Conservation (phyloP, 2,888 invertebrate species). For the Nasonia oneida region DNA sequence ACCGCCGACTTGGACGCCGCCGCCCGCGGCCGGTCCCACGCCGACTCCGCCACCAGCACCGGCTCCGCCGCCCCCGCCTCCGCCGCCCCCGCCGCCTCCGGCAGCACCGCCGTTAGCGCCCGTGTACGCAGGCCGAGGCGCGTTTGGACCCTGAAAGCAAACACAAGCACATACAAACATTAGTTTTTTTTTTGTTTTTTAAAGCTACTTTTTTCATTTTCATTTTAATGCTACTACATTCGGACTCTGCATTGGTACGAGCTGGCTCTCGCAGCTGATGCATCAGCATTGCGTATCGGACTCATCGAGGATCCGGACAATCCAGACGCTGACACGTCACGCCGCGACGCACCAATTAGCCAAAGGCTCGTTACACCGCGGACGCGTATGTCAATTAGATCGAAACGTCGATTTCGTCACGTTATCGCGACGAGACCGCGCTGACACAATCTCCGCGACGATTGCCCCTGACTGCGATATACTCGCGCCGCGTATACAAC, state of each 20-base stretch:
- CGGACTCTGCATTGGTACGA: background rate
- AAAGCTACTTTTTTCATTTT: background rate
- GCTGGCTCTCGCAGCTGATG: background rate
- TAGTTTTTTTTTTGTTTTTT: background rate
- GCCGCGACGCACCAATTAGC: too few relatives aligned
- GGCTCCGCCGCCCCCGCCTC: constrained; percentile 74
- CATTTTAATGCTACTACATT: background rate
- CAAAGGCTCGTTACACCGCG: background rate
- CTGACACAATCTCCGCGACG: background rate
- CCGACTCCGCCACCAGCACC: constrained; percentile 80
- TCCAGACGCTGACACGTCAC: too few relatives aligned
- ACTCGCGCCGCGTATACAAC: background rate
- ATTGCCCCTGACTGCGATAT: background rate
- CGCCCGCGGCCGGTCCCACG: constrained; percentile 78
- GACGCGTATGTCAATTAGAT: background rate
- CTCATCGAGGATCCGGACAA: too few relatives aligned
- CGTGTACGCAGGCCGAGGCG: constrained; percentile 77
- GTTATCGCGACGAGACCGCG: too few relatives aligned
- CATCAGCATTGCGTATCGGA: background rate
- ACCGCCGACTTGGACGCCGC: constrained; percentile 78
- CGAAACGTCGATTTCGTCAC: background rate
- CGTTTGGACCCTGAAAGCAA: constrained; percentile 74
- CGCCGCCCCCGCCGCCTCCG: constrained; percentile 80
- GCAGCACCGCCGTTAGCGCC: constrained; percentile 78
- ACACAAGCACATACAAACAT: constrained; percentile 36